phyloP scores from a whole-genome alignment of 35 echinoderm and acorn worm species.

The Hemicentrotus pulcherrimus region DNA sequence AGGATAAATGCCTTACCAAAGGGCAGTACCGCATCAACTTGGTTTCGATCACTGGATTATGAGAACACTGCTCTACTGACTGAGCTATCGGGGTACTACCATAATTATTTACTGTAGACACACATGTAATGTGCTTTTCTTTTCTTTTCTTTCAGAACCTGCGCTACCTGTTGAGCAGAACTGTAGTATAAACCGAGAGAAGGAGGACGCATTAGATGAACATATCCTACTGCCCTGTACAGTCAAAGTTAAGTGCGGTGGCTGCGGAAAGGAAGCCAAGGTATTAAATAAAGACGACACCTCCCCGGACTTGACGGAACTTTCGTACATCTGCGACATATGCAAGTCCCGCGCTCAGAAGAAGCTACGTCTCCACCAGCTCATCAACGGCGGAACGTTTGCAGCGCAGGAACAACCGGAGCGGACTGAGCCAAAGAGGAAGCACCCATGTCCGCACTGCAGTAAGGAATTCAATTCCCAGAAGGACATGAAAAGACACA shows the following conservation, averaged over 20 bases:
- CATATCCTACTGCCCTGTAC: not conserved
- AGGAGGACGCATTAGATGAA: not conserved
- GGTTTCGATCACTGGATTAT: no score
- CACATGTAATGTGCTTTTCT: no score
- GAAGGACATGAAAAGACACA: conserved; percentile 1
- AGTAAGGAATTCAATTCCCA: conserved; percentile 44
- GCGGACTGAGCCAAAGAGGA: conserved; percentile 19
- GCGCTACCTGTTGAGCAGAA: not conserved
- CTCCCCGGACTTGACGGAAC: not conserved
- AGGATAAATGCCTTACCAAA: no score
- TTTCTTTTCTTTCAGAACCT: not conserved
- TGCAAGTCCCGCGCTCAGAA: not conserved
- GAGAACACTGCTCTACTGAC: no score
- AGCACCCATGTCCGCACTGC: conserved; percentile 51
- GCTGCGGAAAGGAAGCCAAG: not conserved
- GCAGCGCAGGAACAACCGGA: not conserved
- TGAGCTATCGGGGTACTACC: no score
- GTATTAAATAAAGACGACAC: not conserved
- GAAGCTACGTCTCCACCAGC: not conserved
- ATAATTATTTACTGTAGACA: no score
- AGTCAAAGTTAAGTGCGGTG: not conserved
- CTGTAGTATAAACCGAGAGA: not conserved
- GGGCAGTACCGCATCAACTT: no score
- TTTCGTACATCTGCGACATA: conserved; percentile 28
- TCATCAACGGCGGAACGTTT: not conserved